Conservation (phyloP, 1,140 invertebrate species). For the Conus betulinus region DNA sequence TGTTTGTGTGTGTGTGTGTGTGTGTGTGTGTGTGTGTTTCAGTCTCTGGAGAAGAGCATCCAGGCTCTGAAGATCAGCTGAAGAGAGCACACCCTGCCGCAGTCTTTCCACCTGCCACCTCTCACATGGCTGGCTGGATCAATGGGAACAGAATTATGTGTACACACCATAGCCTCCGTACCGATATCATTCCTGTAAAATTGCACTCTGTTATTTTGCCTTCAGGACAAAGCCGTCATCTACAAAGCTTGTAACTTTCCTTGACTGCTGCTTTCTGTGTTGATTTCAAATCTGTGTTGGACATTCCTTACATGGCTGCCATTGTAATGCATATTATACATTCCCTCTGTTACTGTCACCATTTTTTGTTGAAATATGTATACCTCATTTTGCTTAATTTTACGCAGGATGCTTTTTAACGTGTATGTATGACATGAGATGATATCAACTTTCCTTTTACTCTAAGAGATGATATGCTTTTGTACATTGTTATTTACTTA, state of each 20-base stretch:
- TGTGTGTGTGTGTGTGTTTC: constrained; percentile 54
- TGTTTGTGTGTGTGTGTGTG: background rate
- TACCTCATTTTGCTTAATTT: background rate
- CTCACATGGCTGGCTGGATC: background rate
- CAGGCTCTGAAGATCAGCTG: constrained; percentile 68
- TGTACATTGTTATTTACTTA: too few relatives aligned
- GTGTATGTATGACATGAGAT: background rate
- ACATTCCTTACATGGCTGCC: background rate
- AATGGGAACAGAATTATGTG: background rate
- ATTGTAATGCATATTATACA: background rate
- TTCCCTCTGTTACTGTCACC: background rate
- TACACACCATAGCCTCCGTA: background rate
- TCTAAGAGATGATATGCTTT: too few relatives aligned
- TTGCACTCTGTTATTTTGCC: background rate
- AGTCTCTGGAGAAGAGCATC: constrained; percentile 72
- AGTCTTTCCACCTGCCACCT: background rate
- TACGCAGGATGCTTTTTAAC: background rate
- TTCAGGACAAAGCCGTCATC: background rate
- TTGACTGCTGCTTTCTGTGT: background rate
- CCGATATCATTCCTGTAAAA: background rate
- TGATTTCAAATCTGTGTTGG: background rate
- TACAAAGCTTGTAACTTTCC: background rate
- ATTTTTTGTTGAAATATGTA: background rate
- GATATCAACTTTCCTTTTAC: background rate
- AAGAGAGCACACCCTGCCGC: background rate